Evolutionary conservation across 2,888 invertebrate species (phyloP), one percentile per base, ranked within the genome.

Genomic region (Amorpha juglandis): DNA sequence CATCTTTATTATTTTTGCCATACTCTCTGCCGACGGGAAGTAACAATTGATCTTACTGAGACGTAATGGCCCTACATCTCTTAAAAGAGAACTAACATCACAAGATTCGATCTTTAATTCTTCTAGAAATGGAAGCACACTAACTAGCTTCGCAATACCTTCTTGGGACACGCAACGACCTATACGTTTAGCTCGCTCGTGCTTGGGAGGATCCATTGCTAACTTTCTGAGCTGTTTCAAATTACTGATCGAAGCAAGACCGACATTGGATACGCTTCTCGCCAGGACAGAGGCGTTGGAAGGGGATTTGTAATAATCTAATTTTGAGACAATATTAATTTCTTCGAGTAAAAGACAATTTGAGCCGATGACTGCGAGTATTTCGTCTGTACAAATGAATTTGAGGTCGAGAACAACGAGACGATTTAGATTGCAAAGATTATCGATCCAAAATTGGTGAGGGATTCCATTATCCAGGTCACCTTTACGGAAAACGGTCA

Each of bases 371-470:
- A 92, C 85, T 78, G 90, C 78, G 14, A 94, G 87, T 58, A 94
- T 93, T 82, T 94, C 93, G 73, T 94, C 93, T 27, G 93, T 93
- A 72, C 94, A 94, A 71, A 93, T 88, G 74, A 93, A 92, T 80
- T 92, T 93, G 52, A 94, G 87, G 70, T 94, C 93, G 3, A 94
- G 86, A 67, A 91, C 83, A 12, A 89, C 82, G 75, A 94, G 83
- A 64, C 86, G 85, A 67, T 74, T 84, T 70, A 92, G 89, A 69
- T 77, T 85, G 19, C 89, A 83, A 42, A 94, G 81, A 63, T 80
- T 84, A 21, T 85, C 81, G 47, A 89, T 81, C 94, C 94, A 94
- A 79, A 90, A 93, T 62, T 75, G 70, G 67, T 88, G 88, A 14
- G 92, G 87, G 74, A 93, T 87, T 73, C 89, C 79, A 74, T 89